Evolutionary conservation across 2,113 vertebrate genomes (phyloP).

Genomic region (Cololabis saira): DNA sequence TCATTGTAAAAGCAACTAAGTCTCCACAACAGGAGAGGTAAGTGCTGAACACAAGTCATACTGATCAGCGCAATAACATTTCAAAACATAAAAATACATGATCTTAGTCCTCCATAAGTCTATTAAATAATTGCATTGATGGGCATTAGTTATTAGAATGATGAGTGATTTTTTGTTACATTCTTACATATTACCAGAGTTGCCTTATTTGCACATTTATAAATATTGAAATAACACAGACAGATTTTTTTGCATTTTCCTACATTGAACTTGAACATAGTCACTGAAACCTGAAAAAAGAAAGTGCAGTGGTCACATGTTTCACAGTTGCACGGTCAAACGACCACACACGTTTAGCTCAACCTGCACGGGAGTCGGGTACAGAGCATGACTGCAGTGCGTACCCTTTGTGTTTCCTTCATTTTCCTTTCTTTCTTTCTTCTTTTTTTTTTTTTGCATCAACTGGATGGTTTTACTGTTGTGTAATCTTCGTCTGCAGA

Average conservation of each 20-base stretch:
- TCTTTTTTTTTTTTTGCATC: constrained; percentile 26
- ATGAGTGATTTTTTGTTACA: constrained; percentile 35
- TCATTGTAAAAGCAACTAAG: background rate
- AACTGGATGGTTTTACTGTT: constrained; percentile 18
- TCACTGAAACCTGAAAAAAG: constrained; percentile 26
- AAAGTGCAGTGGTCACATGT: constrained; percentile 25
- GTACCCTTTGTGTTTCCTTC: constrained; percentile 10
- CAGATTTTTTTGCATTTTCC: constrained; percentile 54
- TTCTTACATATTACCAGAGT: constrained; percentile 32
- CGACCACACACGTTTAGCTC: constrained; percentile 26
- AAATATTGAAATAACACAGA: constrained; percentile 21
- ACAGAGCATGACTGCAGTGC: constrained; percentile 20
- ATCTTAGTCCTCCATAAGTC: constrained; percentile 14
- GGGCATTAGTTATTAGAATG: constrained; percentile 49
- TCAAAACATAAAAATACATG: constrained; percentile 29
- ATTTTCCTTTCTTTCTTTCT: constrained; percentile 9
- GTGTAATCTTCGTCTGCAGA: background rate
- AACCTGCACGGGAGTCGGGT: constrained; percentile 23
- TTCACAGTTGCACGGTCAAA: constrained; percentile 67
- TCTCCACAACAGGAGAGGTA: constrained; percentile 4
- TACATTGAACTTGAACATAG: constrained; percentile 42
- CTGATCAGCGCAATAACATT: constrained; percentile 19
- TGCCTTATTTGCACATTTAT: constrained; percentile 22
- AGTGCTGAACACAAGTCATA: constrained; percentile 12
- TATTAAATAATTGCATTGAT: constrained; percentile 61